A percentile compares a stretch with the other conserved stretches of the same genome.
These are phyloP conservation scores for Pogonus chalceus DNA, from an alignment of 1,140 invertebrate species.

Conservation along the genomic window DNA sequence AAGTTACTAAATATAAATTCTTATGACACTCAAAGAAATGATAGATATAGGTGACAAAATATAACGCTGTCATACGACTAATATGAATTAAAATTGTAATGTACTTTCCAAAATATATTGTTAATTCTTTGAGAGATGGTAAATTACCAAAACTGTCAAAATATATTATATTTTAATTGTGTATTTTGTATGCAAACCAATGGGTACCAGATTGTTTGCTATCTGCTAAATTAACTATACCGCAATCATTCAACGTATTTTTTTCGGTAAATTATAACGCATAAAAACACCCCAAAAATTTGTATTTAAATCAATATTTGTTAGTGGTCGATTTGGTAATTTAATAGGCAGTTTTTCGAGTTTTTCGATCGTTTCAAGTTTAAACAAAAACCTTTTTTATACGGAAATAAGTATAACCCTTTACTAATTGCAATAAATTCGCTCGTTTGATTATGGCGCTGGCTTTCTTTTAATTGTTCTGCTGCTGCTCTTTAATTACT, in stretches of 20 bases:
- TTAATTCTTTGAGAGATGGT: slow-evolving; percentile 24
- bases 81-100: slow-evolving; percentile 8
- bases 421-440: slow-evolving; percentile 15
- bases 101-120: slow-evolving; percentile 20
- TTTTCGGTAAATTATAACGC: slow-evolving; percentile 22
- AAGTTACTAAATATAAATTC: slow-evolving; percentile 9
- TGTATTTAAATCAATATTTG: slow-evolving; percentile 22
- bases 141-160: slow-evolving; percentile 28
- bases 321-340: slow-evolving; percentile 14
- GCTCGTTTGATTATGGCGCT: slow-evolving; percentile 22
- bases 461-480: slow-evolving; percentile 18
- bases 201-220: slow-evolving; percentile 19
- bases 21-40: slow-evolving; percentile 15
- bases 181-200: slow-evolving; percentile 27
- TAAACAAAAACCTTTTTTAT: slow-evolving; percentile 22
- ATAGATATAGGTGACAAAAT: slow-evolving; percentile 16
- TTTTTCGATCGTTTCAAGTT: not conserved
- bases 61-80: slow-evolving; percentile 9
- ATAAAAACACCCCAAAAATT: slow-evolving; percentile 30
- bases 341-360: not conserved
- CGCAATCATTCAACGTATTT: slow-evolving; percentile 17
- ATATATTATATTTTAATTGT: slow-evolving; percentile 13
- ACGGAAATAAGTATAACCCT: slow-evolving; percentile 22
- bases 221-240: slow-evolving; percentile 22
- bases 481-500: slow-evolving; percentile 22